Base-by-base conservation (phyloP, 1,140 invertebrate species). In the Solen grandis region DNA sequence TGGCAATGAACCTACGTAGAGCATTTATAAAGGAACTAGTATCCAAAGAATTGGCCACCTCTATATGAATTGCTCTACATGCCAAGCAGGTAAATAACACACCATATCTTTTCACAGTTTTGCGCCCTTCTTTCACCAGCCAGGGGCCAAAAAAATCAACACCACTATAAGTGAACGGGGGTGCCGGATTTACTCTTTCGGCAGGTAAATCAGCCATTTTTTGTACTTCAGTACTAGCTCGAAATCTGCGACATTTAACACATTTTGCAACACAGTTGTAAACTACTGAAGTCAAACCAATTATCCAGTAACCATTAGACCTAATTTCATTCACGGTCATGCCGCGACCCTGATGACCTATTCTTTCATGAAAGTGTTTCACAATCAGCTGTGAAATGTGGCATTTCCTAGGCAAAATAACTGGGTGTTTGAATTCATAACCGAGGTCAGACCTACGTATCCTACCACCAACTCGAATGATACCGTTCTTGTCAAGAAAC, bases 1-100 rank as follows among this genome's bases (percentile, higher is more conserved):
- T 75, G 19, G 89, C 85, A n/a, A 93, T 87, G 81, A 93, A 92
- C 46, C 92, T 55, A 22, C 89, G 60, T 1, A 93, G 63, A 27
- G 87, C 85, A 41, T 85, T 84, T 22, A 93, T 59, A 66, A 92
- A 93, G 0, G 85, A 85, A 33, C 91, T 86, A 0, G 91, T 91
- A 1, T 86, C 76, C 4, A 93, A 68, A 4, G 84, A 86, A 14
- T 84, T 81, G 0, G 87, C 90, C 8, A 90, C 35, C 57, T 93
- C 93, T 19, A 92, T 52, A 54, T 91, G 85, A 22, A 87, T 65
- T 10, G 57, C 74, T 62, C 81, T 46, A 22, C 31, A 82, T 19
- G 8, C 16, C 14, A 84, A 52, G 52, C 78, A 84, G 33, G 77
- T 81, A 54, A 81, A 81, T 4, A 84, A 5, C 8, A 59, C 78